A percentile compares a stretch with the other conserved stretches of the same genome.
phyloP scores from a whole-genome alignment of 2,888 invertebrate species.

The Leuctra nigra region DNA sequence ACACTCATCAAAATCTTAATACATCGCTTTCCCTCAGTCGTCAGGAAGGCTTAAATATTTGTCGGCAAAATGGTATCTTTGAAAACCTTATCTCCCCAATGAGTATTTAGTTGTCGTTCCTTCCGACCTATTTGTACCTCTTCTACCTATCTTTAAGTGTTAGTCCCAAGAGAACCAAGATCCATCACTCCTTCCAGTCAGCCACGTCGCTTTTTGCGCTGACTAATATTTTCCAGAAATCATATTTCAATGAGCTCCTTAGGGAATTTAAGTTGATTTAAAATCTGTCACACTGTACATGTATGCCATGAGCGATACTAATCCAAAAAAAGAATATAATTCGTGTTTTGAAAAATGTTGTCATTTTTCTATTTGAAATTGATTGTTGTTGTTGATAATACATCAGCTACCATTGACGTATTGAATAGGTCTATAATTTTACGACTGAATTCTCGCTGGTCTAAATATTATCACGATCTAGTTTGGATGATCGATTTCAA shows the following conservation, averaged over 20 bases:
- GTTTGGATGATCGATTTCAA: background rate
- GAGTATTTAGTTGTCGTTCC: background rate
- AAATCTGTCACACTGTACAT: background rate
- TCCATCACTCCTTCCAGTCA: background rate
- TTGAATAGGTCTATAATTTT: too few species aligned
- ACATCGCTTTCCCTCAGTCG: too few species aligned
- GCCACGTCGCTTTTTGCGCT: background rate
- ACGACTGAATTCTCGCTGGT: background rate
- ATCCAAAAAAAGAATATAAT: background rate
- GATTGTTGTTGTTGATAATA: background rate
- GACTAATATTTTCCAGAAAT: background rate
- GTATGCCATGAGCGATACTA: background rate
- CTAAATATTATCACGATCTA: background rate
- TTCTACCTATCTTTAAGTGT: background rate
- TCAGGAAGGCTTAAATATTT: background rate
- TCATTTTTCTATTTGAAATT: background rate
- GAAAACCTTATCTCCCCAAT: background rate
- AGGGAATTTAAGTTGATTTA: background rate
- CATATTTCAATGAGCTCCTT: conserved; percentile 7
- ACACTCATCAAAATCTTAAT: too few species aligned
- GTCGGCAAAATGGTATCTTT: background rate
- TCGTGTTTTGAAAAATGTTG: background rate
- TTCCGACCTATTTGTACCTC: background rate
- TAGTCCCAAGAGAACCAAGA: background rate
- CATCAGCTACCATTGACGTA: too few species aligned